Conservation (phyloP, 2,113 vertebrate species). For the Sphyrna mokarran region DNA sequence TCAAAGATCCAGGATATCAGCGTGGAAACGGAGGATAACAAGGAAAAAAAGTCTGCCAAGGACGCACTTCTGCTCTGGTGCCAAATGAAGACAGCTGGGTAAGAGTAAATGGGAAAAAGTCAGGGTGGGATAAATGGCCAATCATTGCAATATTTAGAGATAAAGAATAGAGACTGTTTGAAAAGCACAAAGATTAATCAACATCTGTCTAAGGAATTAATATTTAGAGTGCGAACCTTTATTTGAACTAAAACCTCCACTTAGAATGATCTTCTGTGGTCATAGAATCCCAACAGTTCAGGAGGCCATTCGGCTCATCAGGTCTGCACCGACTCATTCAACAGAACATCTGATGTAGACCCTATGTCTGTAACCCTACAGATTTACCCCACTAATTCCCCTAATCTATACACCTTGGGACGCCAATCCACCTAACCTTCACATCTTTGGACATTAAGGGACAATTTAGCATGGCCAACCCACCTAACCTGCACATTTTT, state of each 20-base stretch:
- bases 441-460: no score
- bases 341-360: no score
- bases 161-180: background rate
- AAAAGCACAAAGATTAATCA: background rate
- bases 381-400: no score
- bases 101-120: conserved; percentile 41
- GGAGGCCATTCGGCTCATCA: no score
- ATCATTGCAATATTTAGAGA: background rate
- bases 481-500: no score
- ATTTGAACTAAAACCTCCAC: background rate
- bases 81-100: conserved; percentile 95
- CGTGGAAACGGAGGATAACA: conserved; percentile 86
- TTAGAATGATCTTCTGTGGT: background rate
- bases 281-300: no score
- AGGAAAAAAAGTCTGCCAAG: conserved; percentile 89
- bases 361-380: no score
- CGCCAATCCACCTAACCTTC: no score
- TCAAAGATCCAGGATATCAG: conserved; percentile 89
- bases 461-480: no score
- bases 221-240: background rate
- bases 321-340: no score
- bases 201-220: background rate
- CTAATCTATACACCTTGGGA: no score
- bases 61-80: conserved; percentile 89
- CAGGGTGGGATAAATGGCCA: background rate